Conservation (phyloP, 2,113 vertebrate genomes). For the Semnornis frantzii region DNA sequence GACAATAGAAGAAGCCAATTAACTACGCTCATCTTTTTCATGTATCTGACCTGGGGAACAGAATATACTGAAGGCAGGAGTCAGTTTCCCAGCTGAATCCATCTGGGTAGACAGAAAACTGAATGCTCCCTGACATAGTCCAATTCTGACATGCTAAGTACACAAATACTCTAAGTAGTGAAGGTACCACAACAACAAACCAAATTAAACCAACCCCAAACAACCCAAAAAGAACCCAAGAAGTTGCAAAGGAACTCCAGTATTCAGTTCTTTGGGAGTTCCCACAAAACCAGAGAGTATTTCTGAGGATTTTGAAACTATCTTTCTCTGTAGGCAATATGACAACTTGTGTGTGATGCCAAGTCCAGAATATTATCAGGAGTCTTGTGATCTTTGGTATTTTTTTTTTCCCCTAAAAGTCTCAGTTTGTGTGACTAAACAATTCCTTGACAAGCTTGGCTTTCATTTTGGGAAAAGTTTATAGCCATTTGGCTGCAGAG, state of each 20-base stretch:
- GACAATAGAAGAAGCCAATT: neutral
- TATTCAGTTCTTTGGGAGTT: neutral
- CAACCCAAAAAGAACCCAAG: too few relatives aligned
- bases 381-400: conserved; percentile 34
- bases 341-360: conserved; percentile 17
- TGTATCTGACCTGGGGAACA: neutral
- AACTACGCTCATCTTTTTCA: neutral
- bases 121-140: neutral
- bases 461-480: neutral
- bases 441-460: conserved; percentile 10
- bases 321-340: neutral
- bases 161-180: neutral
- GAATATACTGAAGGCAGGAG: neutral
- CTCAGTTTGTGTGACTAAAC: conserved; percentile 26
- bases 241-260: neutral
- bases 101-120: neutral
- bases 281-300: neutral
- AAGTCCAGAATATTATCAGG: conserved; percentile 20
- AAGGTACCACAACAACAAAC: neutral
- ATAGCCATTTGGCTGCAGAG: conserved; percentile 25
- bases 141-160: neutral
- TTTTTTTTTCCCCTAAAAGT: conserved; percentile 5
- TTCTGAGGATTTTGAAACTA: conserved; percentile 7
- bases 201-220: neutral
- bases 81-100: neutral